Base-by-base conservation (phyloP, 2,888 invertebrate genomes). In the Agonopterix alstromeriana region DNA sequence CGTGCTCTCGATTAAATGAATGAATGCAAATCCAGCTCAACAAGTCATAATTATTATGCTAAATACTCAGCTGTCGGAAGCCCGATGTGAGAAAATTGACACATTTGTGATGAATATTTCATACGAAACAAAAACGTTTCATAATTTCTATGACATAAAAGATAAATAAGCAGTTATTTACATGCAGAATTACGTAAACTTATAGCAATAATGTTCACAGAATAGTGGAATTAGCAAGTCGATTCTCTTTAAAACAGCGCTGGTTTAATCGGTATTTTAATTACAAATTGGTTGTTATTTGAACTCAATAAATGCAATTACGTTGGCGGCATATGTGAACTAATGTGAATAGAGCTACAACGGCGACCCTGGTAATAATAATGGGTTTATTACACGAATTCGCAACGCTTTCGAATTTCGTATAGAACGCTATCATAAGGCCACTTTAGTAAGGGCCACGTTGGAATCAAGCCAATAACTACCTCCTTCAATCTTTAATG, bases 401-500 rank as follows among this genome's bases (percentile, higher is more conserved):
- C 56, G 68, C 60, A 63, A 66, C 66, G 73, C 71, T 73, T 71
- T 74, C 70, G 61, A 70, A 73, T 67, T 65, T 42, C 43, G 50
- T 53, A 52, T 46, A 48, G 52, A 49, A 45, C 27, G 7, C 27
- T 27, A 27, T 47, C 45, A 46, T 45, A 43, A 44, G 45, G 46
- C 40, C 55, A 55, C 55, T 61, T 60, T 60, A 63, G 65, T 60
- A 53, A 27, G 27, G 27, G 27, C 27, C 27, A 55, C 46, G 53
- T 60, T 77, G 78, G 74, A 65, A 53, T 41, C 45, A 42, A 44
- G 77, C 73, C 72, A 74, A 67, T 14, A 17, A 62, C 58, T 53
- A 51, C 58, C 55, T 62, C 67, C 69, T 70, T 64, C 64, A 70
- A 70, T 73, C 60, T 70, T 70, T 66, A 68, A 73, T 70, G 64